Base-by-base conservation (phyloP, 1,140 invertebrate species). In the Sipha flava region DNA sequence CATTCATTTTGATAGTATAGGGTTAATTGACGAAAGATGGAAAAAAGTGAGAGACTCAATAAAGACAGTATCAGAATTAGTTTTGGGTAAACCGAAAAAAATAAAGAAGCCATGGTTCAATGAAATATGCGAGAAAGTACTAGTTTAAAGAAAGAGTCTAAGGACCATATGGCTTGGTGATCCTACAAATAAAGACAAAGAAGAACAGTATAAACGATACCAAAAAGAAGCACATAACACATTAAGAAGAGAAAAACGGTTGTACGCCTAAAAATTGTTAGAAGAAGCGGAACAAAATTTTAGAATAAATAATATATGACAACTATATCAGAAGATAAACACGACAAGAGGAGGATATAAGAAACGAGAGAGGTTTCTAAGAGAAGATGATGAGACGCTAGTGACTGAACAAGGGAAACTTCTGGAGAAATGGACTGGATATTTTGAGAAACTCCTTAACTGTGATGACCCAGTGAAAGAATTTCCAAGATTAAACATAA, bases 251-350 rank as follows among this genome's bases (percentile, higher is more conserved):
- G 23, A 59, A 59, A 59, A 59, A 59, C 4, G 18, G 4, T 59
- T 59, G 54, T 59, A 59, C 21, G 54, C 23, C 21, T 7, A 59
- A 59, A 59, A 59, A 59, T 14, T 23, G 4, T 59, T 26, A 26
- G 54, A 59, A 59, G 23, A 59, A 59, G 54, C 54, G n/a, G 54
- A 59, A n/a, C 14, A 70, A 18, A 70, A 70, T 70, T 70, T 70
- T 16, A 70, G 43, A 70, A 70, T 70, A 47, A 70, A 70, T 70
- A 70, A 70, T 70, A 23, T 47, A 70, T 23, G 37, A 70, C 21
- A 45, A 29, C 1, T 70, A 59, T 12, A 70, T 47, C 43, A 70
- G 6, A 70, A 26, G 43, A 29, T 70, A 70, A 70, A 43, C 2
- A 18, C 23, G 16, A 23, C 66, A 45, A 70, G 66, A 70, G 3